phyloP scores from a whole-genome alignment of 2,113 vertebrate genomes.

The Hassar affinis region DNA sequence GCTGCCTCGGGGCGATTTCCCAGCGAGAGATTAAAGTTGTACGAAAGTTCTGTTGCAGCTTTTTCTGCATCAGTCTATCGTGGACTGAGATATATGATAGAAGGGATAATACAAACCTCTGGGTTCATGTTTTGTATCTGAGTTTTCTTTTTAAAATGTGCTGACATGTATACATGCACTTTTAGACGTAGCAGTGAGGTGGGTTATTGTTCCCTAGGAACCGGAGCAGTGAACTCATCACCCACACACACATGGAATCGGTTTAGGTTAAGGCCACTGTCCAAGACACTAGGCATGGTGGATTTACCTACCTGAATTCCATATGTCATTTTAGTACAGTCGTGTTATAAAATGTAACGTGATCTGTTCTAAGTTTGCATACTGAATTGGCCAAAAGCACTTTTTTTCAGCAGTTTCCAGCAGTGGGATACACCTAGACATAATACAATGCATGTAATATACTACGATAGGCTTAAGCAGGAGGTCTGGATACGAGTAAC shows the following conservation, averaged over 20 bases:
- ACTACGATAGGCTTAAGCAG: not conserved
- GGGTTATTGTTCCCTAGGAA: slow-evolving; percentile 34
- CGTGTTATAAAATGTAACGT: slow-evolving; percentile 12
- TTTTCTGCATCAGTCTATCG: slow-evolving; percentile 30
- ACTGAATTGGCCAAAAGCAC: not conserved
- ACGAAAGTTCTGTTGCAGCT: slow-evolving; percentile 28
- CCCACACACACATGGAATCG: slow-evolving; percentile 42
- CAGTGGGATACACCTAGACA: not conserved
- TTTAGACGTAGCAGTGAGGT: not conserved
- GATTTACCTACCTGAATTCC: slow-evolving; percentile 21
- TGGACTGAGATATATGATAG: slow-evolving; percentile 7
- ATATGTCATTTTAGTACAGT: not conserved
- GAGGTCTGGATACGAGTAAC: not conserved
- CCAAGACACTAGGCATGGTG: not conserved
- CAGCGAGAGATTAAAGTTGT: slow-evolving; percentile 16
- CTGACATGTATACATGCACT: not conserved
- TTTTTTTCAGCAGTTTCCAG: not conserved
- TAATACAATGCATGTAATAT: not conserved
- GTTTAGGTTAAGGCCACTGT: slow-evolving; percentile 28
- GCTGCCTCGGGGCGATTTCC: slow-evolving; percentile 15
- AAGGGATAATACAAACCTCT: slow-evolving; percentile 10
- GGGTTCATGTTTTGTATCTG: slow-evolving; percentile 23
- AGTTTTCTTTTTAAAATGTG: slow-evolving; percentile 13
- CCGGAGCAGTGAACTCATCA: slow-evolving; percentile 37
- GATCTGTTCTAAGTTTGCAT: not conserved